Evolutionary conservation across 2,797 vertebrate genomes (phyloP).

Genomic region (Cyclura pinguis): DNA sequence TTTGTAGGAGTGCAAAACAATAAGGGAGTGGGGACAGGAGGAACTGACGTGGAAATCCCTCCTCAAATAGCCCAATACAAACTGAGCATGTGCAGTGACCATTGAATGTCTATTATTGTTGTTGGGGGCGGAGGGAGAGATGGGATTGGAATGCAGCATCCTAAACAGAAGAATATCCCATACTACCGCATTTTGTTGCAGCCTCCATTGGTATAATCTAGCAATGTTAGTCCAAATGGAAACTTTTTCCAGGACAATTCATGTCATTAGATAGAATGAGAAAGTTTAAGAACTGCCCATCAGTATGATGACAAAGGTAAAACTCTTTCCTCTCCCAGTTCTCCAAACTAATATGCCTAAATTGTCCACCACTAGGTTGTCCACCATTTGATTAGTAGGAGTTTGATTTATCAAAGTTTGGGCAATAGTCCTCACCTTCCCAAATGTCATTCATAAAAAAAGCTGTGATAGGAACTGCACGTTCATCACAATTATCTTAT

Average conservation of each 20-base stretch:
- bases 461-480: neutral
- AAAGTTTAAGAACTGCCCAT: neutral
- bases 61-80: neutral
- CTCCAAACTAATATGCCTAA: neutral
- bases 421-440: neutral
- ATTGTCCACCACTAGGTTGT: neutral
- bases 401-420: neutral
- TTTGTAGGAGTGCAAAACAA: neutral
- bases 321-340: neutral
- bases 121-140: neutral
- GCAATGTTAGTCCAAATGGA: neutral
- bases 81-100: neutral
- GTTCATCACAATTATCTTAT: constrained; percentile 19
- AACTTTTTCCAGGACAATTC: neutral
- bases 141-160: neutral
- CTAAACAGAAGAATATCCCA: neutral
- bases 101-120: too few species aligned
- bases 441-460: neutral
- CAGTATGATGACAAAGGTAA: neutral
- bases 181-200: neutral
- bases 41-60: too few species aligned
- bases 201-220: neutral
- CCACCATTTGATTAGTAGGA: neutral
- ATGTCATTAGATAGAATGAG: neutral
- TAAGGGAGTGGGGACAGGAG: neutral